phyloP scores from a whole-genome alignment of 2,113 vertebrate genomes.

The Rhynchopsitta pachyrhyncha region DNA sequence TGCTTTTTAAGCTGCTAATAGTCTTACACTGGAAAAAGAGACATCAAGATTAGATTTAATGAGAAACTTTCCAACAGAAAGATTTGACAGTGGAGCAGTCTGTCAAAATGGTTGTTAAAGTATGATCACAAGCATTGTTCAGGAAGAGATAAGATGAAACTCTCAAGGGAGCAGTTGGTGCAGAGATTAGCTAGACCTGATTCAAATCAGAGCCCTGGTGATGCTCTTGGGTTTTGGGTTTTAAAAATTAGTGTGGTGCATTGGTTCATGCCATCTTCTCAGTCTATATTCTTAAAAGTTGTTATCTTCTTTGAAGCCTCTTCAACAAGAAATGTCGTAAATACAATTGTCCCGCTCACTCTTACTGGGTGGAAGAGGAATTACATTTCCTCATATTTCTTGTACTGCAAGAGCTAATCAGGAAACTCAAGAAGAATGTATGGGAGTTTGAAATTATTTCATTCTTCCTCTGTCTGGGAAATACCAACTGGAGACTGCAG shows the following conservation, averaged over 20 bases:
- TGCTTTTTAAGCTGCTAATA: conserved; percentile 18
- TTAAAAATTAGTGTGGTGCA: background rate
- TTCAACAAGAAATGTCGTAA: background rate
- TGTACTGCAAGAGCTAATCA: background rate
- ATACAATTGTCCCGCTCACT: background rate
- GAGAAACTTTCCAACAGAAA: conserved; percentile 13
- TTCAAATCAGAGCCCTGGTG: background rate
- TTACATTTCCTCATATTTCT: background rate
- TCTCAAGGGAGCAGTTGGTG: background rate
- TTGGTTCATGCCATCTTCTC: background rate
- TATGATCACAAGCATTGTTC: background rate
- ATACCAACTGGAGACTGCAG: background rate
- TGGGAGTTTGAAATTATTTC: background rate
- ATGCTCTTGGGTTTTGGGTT: background rate
- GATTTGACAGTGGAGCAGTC: background rate
- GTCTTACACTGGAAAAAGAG: background rate
- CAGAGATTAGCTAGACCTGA: background rate
- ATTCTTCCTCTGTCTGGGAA: background rate
- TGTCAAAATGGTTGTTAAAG: conserved; percentile 8
- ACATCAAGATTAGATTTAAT: background rate
- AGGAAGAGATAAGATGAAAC: background rate
- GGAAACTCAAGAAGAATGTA: background rate
- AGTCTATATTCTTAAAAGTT: background rate
- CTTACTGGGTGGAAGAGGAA: background rate
- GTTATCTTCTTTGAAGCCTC: background rate